A percentile compares a stretch with the other conserved stretches of the same genome.
Evolutionary conservation across 2,888 invertebrate species (phyloP).

Genomic region (Sphaeridia pumilis): DNA sequence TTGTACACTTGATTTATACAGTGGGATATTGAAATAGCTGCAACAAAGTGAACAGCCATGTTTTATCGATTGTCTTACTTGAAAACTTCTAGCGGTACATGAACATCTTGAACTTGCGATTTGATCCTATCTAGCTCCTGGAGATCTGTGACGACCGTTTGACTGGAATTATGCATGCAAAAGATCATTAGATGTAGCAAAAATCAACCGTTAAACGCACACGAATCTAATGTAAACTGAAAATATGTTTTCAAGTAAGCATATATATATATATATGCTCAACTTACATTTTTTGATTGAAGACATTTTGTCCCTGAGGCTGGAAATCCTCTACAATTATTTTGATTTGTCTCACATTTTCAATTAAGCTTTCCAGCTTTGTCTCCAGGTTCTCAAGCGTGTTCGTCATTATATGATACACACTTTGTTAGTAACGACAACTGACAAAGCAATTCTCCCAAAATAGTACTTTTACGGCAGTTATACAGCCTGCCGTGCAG

Average conservation of each 20-base stretch:
- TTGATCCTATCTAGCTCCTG: conserved; percentile 92
- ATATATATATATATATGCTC: no score
- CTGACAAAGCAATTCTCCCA: no score
- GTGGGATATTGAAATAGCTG: no score
- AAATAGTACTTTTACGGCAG: no score
- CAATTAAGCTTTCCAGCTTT: conserved; percentile 92
- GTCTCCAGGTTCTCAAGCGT: conserved; percentile 85
- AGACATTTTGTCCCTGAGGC: conserved; percentile 89
- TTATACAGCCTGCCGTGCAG: no score
- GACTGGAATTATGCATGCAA: conserved; percentile 64
- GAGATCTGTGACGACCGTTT: conserved; percentile 78
- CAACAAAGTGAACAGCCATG: no score
- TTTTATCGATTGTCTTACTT: conserved; percentile 82
- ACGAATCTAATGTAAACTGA: no score
- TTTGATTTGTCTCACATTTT: conserved; percentile 95
- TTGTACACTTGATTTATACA: no score
- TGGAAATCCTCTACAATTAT: conserved; percentile 98
- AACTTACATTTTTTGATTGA: conserved; percentile 94
- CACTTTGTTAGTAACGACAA: not conserved
- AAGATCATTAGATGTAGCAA: no score
- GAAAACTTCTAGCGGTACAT: conserved; percentile 96
- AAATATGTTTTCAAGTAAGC: no score
- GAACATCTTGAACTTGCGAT: conserved; percentile 84
- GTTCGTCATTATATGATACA: conserved; percentile 55
- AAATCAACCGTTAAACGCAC: no score